Base-by-base conservation (phyloP, 2,113 vertebrate genomes). In the Neolamprologus variostigma region DNA sequence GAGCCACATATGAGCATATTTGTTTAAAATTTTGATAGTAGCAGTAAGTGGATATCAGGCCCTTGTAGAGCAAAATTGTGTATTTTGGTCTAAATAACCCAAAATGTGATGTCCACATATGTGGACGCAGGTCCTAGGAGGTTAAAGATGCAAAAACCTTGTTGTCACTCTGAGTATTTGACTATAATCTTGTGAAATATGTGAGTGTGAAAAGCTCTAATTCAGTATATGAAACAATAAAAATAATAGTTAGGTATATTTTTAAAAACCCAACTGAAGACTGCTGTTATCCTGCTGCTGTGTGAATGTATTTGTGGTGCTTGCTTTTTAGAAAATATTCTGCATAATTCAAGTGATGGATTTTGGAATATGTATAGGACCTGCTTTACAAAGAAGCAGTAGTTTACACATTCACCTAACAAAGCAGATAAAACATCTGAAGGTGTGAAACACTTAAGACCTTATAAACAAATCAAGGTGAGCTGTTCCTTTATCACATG, bases 361-460 rank as follows among this genome's bases (percentile, higher is more conserved):
- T 59, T 59, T 59, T 16, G 26, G 13, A 59, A 59, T 28, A 16
- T 59, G 0, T 31, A 6, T 57, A 0, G 26, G 26, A 59, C 8
- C 26, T 9, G 0, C 55, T 59, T 59, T 1, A 28, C 13, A 28
- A 31, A 31, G 55, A 59, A 31, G 8, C 55, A 31, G 55, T 59
- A 59, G 26, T 59, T 31, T 16, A 59, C 26, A 59, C 26, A 59
- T 59, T 59, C 13, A 59, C 8, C 26, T 59, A 28, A 59, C 26
- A 31, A 28, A 31, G 55, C 26, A 1, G 26, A 59, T 59, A 31
- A 59, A 59, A 0, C 0, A 59, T 59, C 26, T 31, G 55, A 59
- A 59, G 13, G 23, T 28, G 26, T 28, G 55, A 28, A 31, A 59
- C 55, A 28, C 23, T 59, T 9, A 59, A 28, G 23, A 59, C 26